Conservation (phyloP, 2,113 vertebrate species). For the Sphyrna mokarran region DNA sequence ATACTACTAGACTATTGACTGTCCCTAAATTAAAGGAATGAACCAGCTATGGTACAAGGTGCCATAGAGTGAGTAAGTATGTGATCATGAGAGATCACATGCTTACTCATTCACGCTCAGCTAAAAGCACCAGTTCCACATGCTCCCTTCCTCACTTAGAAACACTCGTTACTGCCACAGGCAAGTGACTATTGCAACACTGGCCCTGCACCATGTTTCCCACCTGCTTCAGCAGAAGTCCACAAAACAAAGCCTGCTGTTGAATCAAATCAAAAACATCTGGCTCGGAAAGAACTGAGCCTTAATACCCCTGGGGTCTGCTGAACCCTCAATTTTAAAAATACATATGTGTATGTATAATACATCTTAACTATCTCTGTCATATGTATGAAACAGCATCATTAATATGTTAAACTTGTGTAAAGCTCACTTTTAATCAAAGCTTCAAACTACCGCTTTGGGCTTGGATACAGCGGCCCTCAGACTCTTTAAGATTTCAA, state of each 20-base stretch:
- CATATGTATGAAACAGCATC: neutral
- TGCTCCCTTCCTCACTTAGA: neutral
- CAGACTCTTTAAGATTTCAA: conserved; percentile 19
- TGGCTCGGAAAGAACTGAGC: neutral
- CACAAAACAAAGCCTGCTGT: conserved; percentile 19
- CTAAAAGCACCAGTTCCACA: neutral
- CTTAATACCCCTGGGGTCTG: neutral
- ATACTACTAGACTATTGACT: no score
- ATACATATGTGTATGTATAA: neutral
- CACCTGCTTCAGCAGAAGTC: neutral
- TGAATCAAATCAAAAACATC: neutral
- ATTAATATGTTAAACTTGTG: neutral
- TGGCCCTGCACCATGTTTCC: neutral
- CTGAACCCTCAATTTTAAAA: neutral
- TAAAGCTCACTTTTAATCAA: neutral
- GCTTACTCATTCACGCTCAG: neutral
- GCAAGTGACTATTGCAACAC: neutral
- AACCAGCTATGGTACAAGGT: neutral
- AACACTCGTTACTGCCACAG: neutral
- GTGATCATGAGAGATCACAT: neutral
- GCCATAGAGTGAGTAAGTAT: neutral
- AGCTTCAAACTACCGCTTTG: neutral
- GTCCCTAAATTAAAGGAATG: neutral
- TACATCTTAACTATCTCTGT: neutral
- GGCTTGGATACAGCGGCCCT: no score